Evolutionary conservation across 2,113 vertebrate genomes (phyloP).

Genomic region (Phainopepla nitens): DNA sequence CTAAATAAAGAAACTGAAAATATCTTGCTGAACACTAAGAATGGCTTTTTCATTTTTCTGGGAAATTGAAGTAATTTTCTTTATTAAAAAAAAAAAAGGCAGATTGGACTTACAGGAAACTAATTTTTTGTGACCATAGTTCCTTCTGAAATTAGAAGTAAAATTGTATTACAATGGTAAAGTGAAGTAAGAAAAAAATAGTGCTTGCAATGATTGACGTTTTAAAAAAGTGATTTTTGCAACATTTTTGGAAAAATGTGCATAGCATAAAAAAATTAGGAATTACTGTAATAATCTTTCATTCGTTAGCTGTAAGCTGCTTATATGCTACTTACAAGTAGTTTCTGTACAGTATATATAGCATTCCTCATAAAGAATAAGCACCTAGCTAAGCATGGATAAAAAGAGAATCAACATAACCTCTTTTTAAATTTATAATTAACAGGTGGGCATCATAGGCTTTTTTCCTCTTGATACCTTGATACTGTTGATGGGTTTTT

Average conservation of each 20-base stretch:
- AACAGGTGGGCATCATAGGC: background rate
- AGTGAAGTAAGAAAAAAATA: background rate
- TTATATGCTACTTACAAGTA: background rate
- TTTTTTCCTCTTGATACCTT: background rate
- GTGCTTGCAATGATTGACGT: background rate
- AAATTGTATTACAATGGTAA: background rate
- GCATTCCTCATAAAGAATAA: background rate
- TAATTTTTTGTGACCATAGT: background rate
- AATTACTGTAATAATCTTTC: background rate
- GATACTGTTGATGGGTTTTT: background rate
- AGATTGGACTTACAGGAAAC: background rate
- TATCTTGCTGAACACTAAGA: background rate
- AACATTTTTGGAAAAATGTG: background rate
- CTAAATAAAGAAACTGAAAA: background rate
- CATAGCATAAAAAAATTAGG: background rate
- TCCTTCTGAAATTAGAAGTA: background rate
- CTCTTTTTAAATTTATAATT: background rate
- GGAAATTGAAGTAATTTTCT: background rate
- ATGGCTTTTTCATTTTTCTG: background rate
- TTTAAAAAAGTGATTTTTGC: background rate
- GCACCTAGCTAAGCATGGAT: background rate
- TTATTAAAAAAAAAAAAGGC: background rate
- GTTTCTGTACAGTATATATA: background rate
- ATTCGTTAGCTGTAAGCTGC: background rate
- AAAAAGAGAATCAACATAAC: background rate